Evolutionary conservation across 1,140 invertebrate species (phyloP).

Genomic region (Oncopeltus fasciatus): DNA sequence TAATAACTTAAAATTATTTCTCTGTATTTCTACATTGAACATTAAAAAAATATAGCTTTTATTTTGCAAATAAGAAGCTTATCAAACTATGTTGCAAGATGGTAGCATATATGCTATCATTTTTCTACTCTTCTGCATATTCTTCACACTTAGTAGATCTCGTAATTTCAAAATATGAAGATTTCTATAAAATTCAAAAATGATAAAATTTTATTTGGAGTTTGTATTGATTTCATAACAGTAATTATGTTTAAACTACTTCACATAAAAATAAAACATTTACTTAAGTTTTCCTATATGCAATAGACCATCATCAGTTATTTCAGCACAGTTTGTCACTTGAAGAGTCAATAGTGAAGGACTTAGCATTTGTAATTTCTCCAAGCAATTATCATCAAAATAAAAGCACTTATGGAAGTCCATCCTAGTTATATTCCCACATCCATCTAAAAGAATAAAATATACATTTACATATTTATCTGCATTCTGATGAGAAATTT

Average conservation of each 20-base stretch:
- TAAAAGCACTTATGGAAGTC: slow-evolving; percentile 35
- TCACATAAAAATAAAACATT: slow-evolving; percentile 13
- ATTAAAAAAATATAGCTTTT: too few relatives aligned
- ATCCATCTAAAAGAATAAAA: slow-evolving; percentile 31
- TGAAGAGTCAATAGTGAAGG: slow-evolving; percentile 32
- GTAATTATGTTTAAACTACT: too few relatives aligned
- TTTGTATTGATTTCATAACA: too few relatives aligned
- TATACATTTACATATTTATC: too few relatives aligned
- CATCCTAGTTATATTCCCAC: slow-evolving; percentile 31
- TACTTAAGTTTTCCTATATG: slow-evolving; percentile 31
- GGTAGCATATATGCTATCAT: neutral
- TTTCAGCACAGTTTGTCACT: slow-evolving; percentile 34
- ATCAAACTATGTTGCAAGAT: neutral
- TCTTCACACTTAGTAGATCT: neutral
- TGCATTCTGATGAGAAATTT: too few relatives aligned
- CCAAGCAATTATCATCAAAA: slow-evolving; percentile 33
- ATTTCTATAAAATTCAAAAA: neutral
- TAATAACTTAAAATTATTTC: too few relatives aligned
- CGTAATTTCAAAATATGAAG: neutral
- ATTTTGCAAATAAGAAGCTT: too few relatives aligned
- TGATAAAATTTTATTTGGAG: neutral
- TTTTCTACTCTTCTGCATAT: neutral
- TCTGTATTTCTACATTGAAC: too few relatives aligned
- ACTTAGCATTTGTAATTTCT: slow-evolving; percentile 28
- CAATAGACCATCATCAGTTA: slow-evolving; percentile 33